Conservation (phyloP, 2,888 invertebrate species). For the Entomobrya proxima region DNA sequence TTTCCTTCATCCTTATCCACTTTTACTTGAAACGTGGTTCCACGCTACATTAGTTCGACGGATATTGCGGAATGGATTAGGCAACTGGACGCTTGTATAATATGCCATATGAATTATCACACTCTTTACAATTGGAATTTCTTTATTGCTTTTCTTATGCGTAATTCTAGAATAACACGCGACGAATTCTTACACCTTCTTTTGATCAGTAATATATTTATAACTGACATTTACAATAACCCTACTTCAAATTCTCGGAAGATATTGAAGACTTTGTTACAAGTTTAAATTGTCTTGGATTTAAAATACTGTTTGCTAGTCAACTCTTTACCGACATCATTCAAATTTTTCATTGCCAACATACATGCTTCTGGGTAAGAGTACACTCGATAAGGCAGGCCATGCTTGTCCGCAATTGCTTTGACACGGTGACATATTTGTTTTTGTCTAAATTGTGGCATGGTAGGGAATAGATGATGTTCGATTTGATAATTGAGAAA, state of each 20-base stretch:
- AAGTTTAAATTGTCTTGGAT: neutral
- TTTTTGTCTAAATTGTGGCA: constrained; percentile 67
- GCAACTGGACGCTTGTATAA: no score
- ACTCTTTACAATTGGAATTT: no score
- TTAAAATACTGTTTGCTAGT: neutral
- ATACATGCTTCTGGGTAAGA: constrained; percentile 22
- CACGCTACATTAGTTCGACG: constrained; percentile 42
- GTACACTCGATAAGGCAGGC: constrained; percentile 28
- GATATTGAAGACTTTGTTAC: no score
- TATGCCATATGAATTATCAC: neutral
- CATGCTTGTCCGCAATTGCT: constrained; percentile 45
- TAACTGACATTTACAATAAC: no score
- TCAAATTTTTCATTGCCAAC: constrained; percentile 34
- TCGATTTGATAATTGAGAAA: constrained; percentile 70
- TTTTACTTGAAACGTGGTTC: constrained; percentile 1
- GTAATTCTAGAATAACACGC: no score
- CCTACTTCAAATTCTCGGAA: no score
- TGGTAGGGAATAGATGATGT: constrained; percentile 69
- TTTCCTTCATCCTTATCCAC: constrained; percentile 12
- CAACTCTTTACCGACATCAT: constrained; percentile 34
- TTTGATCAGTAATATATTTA: no score
- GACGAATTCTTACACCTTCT: no score
- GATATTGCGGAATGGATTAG: neutral
- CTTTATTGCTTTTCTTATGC: no score
- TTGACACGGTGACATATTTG: neutral